These are phyloP conservation scores for Drosophila nasuta DNA, from an alignment of 1,140 invertebrate genomes.

Conservation along the genomic window DNA sequence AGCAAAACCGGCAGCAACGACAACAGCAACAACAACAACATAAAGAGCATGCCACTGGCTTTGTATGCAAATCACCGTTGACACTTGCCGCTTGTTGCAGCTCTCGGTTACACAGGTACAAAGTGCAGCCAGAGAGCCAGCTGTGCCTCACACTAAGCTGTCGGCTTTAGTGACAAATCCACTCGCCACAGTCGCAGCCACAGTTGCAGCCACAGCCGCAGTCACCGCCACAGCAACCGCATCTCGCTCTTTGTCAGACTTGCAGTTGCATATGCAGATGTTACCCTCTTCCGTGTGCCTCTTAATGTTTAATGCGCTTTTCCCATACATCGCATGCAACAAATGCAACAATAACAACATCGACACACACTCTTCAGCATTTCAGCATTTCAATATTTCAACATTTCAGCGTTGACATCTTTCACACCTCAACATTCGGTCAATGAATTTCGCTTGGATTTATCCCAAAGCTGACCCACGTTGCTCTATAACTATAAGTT, in stretches of 20 bases:
- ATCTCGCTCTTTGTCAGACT: constrained; percentile 29
- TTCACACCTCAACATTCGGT: constrained; percentile 37
- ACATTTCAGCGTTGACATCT: constrained; percentile 9
- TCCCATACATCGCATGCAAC: constrained; percentile 27
- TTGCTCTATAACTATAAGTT: not conserved
- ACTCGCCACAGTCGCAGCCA: constrained; percentile 24
- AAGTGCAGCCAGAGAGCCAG: constrained; percentile 41
- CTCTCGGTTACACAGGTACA: constrained; percentile 33
- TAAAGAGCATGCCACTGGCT: constrained; percentile 36
- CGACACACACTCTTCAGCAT: constrained; percentile 21
- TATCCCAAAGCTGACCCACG: not conserved
- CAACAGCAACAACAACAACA: constrained; percentile 27
- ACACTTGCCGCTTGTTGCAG: constrained; percentile 37
- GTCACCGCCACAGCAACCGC: no score
- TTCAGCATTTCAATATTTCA: constrained; percentile 2
- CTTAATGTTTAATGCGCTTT: constrained; percentile 56
- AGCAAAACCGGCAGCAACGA: constrained; percentile 16
- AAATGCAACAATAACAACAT: constrained; percentile 26
- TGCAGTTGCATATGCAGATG: constrained; percentile 18
- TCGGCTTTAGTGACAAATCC: constrained; percentile 54
- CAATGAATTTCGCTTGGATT: constrained; percentile 27
- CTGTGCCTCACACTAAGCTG: constrained; percentile 52
- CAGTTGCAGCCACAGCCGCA: constrained; percentile 2
- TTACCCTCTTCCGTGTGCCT: constrained; percentile 22
- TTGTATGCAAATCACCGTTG: constrained; percentile 57